Conservation (phyloP, 2,113 vertebrate genomes). For the Oreochromis spilurus region DNA sequence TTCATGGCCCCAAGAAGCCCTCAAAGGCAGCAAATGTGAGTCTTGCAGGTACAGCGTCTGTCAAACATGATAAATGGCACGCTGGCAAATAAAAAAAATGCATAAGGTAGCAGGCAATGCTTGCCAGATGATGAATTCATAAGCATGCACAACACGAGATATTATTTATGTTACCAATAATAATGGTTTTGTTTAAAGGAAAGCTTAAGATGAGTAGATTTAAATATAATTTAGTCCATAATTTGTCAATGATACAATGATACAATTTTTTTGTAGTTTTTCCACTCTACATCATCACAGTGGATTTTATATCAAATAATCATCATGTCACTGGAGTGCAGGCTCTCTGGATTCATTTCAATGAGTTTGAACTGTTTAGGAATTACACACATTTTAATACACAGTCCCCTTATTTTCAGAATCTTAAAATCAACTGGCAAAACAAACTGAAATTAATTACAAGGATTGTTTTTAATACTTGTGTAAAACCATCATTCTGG, state of each 20-base stretch:
- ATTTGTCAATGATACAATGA: neutral
- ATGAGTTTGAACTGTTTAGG: neutral
- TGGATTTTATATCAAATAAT: neutral
- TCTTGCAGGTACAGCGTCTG: neutral
- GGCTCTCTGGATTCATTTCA: neutral
- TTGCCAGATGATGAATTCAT: neutral
- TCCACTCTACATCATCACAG: neutral
- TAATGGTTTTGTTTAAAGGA: neutral
- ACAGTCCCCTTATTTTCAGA: neutral
- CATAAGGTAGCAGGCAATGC: neutral
- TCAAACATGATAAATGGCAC: neutral
- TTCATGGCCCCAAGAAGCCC: neutral
- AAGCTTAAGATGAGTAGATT: neutral
- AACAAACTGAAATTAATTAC: neutral
- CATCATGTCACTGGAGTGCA: neutral
- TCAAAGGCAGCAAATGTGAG: neutral
- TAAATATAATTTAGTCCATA: neutral
- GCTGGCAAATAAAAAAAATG: neutral
- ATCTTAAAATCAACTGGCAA: neutral
- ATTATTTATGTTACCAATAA: neutral
- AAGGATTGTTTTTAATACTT: neutral
- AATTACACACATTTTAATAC: neutral
- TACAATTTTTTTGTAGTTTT: neutral
- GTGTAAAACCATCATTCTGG: neutral
- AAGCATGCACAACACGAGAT: neutral